Evolutionary conservation across 2,888 invertebrate genomes (phyloP).

Genomic region (Folsomia manolachei): DNA sequence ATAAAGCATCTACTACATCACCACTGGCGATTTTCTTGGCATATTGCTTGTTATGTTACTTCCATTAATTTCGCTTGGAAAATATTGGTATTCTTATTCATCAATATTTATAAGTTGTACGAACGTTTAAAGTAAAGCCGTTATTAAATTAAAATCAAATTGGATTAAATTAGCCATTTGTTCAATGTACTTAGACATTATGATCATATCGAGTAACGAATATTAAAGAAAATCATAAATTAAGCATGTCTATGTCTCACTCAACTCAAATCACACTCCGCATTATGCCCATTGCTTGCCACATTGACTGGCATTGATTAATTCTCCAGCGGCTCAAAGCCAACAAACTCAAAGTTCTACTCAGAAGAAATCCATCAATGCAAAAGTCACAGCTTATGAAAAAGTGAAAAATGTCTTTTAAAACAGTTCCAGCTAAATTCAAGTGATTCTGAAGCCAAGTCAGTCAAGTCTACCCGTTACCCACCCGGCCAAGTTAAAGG

Average conservation of each 20-base stretch:
- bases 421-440: conserved; percentile 7
- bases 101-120: neutral
- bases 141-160: neutral
- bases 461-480: too few species aligned
- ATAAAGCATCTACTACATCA: too few species aligned
- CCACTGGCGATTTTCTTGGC: too few species aligned
- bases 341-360: neutral
- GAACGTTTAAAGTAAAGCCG: neutral
- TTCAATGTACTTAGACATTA: neutral
- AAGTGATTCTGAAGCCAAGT: neutral
- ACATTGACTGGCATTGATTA: neutral
- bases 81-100: too few species aligned
- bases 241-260: neutral
- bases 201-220: neutral
- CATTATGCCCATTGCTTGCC: too few species aligned
- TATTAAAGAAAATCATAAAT: neutral
- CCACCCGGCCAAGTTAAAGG: too few species aligned
- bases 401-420: conserved; percentile 8
- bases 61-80: too few species aligned
- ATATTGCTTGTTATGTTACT: too few species aligned
- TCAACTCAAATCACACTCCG: too few species aligned
- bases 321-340: neutral
- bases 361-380: conserved; percentile 1
- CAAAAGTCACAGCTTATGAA: conserved; percentile 1
- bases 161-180: neutral